Evolutionary conservation across 2,113 vertebrate species (phyloP).

Genomic region (Deroptyus accipitrinus): DNA sequence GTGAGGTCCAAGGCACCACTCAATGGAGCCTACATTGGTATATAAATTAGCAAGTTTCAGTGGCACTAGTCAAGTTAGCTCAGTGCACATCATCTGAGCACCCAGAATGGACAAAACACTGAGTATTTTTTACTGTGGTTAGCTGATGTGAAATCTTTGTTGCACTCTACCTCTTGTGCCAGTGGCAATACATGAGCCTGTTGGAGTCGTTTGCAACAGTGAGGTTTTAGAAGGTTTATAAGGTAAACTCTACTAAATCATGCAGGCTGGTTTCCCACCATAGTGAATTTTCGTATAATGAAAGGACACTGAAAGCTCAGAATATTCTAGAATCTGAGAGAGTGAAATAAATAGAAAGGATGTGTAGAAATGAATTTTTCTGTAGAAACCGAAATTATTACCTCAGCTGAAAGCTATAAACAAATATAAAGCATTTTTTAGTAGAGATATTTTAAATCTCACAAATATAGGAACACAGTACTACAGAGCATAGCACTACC

Average conservation of each 20-base stretch:
- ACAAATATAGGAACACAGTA: background rate
- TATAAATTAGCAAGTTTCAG: background rate
- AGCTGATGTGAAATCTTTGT: background rate
- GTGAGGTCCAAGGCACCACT: background rate
- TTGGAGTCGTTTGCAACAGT: background rate
- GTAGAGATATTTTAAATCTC: background rate
- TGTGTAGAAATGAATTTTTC: background rate
- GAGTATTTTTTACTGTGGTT: background rate
- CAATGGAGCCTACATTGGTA: background rate
- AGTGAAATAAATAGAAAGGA: background rate
- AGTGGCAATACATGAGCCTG: background rate
- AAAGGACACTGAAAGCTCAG: background rate
- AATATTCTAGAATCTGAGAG: slow-evolving; percentile 1
- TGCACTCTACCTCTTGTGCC: background rate
- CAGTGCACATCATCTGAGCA: background rate
- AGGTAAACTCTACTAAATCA: background rate
- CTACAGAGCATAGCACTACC: background rate
- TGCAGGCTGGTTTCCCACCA: background rate
- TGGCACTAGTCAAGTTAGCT: background rate
- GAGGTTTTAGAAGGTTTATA: background rate
- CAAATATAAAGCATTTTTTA: background rate
- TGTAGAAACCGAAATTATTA: background rate
- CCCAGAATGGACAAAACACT: background rate
- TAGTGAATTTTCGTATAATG: background rate
- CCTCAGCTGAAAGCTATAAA: background rate